Evolutionary conservation across 2,113 vertebrate genomes (phyloP), one percentile per base, ranked within the genome.

Genomic region (Malurus elegans): DNA sequence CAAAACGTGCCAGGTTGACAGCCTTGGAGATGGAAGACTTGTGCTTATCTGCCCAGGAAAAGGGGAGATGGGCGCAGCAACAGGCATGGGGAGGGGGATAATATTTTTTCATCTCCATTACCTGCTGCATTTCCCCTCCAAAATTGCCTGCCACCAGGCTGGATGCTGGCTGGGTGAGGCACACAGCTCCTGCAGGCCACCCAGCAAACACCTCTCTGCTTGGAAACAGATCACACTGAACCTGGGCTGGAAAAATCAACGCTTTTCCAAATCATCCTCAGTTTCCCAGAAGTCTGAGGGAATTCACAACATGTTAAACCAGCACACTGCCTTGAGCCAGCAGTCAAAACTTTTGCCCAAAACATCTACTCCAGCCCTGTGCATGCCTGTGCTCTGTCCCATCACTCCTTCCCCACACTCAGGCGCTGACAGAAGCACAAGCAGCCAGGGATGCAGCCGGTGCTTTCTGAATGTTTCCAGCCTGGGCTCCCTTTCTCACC

Each of bases 401-500:
- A 64, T 48, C 57, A 12, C 31, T 61, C 53, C 45, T 57, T 92
- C 24, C 28, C 45, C 3, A 2, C n/a, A 32, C 17, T 16, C 48
- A n/a, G 71, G 34, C 0, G 0, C 34, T 23, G 36, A 40, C 32
- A 74, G 70, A 67, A 10, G 23, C 61, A 19, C 0, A 0, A 74
- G 53, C 61, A 85, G 73, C 48, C 62, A 79, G 61, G 85, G 73
- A 90, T 72, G 70, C 53, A 85, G 57, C 13, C 1, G 1, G 32
- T 86, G 74, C 23, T 86, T 92, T 94, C 66, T 50, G 71, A 71
- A 73, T 2, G 0, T 94, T 96, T 94, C 95, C 92, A 94, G 57
- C 60, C 65, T 7, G 13, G 56, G 56, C 56, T 96, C 81, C 79
- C 51, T 93, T 95, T 96, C 92, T 96, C 76, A 93, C 90, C 7